A percentile compares a stretch with the other conserved stretches of the same genome.
These are phyloP conservation scores for Zalophus californianus DNA, from an alignment of 2,797 vertebrate genomes.

Conservation along the genomic window DNA sequence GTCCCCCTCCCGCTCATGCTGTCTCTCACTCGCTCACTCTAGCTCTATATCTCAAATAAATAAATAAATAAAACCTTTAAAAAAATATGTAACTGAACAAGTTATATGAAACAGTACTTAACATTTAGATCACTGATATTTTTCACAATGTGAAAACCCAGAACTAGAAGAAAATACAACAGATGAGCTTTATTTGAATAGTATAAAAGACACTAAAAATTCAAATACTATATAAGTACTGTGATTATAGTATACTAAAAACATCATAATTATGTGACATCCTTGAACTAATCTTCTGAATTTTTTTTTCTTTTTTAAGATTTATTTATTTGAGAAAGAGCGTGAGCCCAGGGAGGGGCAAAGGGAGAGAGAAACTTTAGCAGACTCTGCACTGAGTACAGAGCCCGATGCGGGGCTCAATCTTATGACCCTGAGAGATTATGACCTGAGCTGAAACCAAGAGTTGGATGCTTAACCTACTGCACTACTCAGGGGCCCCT, in stretches of 20 bases:
- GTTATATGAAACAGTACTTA: neutral
- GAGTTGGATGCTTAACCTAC: neutral
- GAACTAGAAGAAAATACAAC: neutral
- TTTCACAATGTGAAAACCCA: neutral
- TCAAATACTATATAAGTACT: neutral
- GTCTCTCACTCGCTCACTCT: neutral
- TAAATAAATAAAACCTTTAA: neutral
- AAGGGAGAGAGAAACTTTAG: neutral
- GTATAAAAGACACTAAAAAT: neutral
- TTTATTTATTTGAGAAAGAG: neutral
- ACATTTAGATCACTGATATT: neutral
- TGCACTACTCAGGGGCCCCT: no score
- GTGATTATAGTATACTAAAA: neutral
- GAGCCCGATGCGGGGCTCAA: neutral
- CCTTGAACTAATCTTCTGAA: neutral
- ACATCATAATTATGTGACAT: neutral
- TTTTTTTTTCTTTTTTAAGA: neutral
- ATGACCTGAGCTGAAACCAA: neutral
- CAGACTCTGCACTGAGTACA: neutral
- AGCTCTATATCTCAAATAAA: neutral
- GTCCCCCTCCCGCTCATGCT: neutral
- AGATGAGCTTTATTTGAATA: neutral
- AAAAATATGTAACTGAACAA: neutral
- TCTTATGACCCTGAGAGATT: neutral
- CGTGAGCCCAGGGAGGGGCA: neutral